A percentile compares a stretch with the other conserved stretches of the same genome.
Evolutionary conservation across 1,140 invertebrate species (phyloP).

Genomic region (Orchesella cincta): DNA sequence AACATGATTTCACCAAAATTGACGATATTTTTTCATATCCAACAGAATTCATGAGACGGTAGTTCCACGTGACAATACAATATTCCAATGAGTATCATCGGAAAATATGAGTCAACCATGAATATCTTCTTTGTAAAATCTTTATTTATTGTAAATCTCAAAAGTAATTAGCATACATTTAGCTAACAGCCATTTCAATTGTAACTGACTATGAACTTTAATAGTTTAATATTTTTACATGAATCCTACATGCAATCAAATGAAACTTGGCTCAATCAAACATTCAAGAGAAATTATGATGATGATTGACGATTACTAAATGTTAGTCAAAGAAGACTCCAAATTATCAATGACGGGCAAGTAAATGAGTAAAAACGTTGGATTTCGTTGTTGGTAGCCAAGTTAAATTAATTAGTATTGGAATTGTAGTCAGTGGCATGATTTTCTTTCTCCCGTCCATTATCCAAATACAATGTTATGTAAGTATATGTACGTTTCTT

Average conservation of each 20-base stretch:
- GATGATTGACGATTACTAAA: neutral
- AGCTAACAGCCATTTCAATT: neutral
- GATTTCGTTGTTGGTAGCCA: too few relatives aligned
- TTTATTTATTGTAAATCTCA: constrained; percentile 8
- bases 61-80: neutral
- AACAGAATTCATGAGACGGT: constrained; percentile 28
- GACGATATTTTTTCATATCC: neutral
- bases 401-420: neutral
- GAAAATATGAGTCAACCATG: constrained; percentile 3
- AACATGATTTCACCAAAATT: too few relatives aligned
- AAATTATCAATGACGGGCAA: neutral
- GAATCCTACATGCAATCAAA: neutral
- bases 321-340: neutral
- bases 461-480: too few relatives aligned
- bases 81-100: neutral
- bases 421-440: neutral
- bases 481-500: neutral
- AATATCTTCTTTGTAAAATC: neutral
- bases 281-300: neutral
- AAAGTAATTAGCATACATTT: neutral
- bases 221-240: neutral
- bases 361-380: neutral
- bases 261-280: neutral
- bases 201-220: neutral
- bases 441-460: neutral